These are phyloP conservation scores for Trigoniulus corallinus DNA, from an alignment of 1,140 invertebrate genomes.

Conservation along the genomic window DNA sequence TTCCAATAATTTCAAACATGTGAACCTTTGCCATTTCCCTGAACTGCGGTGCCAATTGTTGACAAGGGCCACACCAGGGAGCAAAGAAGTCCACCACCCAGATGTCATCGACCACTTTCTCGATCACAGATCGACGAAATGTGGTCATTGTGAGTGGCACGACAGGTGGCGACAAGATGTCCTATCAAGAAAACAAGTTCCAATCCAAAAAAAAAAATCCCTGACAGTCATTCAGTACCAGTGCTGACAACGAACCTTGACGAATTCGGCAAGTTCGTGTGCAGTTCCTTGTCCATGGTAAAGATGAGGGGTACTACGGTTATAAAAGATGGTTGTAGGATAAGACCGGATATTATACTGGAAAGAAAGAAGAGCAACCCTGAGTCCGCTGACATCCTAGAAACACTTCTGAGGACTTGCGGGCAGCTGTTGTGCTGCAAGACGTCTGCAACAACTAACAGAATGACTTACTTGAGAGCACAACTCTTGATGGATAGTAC, in stretches of 20 bases:
- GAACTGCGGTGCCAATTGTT: slow-evolving; percentile 43
- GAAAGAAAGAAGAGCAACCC: slow-evolving; percentile 3
- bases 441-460: too few relatives aligned
- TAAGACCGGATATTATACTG: slow-evolving; percentile 48
- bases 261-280: slow-evolving; percentile 44
- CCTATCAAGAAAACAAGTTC: slow-evolving; percentile 19
- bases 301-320: slow-evolving; percentile 35
- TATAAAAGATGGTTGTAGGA: slow-evolving; percentile 55
- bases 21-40: slow-evolving; percentile 34
- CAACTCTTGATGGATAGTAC: slow-evolving; percentile 28
- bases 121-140: slow-evolving; percentile 37
- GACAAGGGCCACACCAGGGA: slow-evolving; percentile 50
- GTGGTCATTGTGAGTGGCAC: slow-evolving; percentile 32
- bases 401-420: too few relatives aligned
- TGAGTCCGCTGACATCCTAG: too few relatives aligned
- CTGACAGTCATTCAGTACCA: background rate
- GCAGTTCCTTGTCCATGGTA: slow-evolving; percentile 44
- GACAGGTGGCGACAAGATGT: slow-evolving; percentile 37
- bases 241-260: slow-evolving; percentile 29
- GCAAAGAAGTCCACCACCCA: slow-evolving; percentile 52
- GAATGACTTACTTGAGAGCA: slow-evolving; percentile 25
- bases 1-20: background rate
- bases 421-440: too few relatives aligned
- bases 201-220: background rate
- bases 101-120: slow-evolving; percentile 30